phyloP scores from a whole-genome alignment of 1,140 invertebrate species.

The Lamellibrachia luymesi region DNA sequence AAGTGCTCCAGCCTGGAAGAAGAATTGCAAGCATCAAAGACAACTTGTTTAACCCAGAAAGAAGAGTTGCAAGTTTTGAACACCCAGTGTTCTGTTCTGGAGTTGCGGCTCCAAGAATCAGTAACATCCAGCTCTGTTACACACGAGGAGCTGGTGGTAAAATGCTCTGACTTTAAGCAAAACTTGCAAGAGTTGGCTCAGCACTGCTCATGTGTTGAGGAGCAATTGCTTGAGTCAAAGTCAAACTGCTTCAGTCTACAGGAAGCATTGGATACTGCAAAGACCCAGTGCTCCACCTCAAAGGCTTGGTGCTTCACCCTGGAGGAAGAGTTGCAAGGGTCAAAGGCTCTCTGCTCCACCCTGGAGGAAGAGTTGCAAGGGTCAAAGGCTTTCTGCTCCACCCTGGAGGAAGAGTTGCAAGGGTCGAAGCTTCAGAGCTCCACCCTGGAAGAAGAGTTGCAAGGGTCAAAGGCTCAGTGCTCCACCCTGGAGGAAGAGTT shows the following conservation, averaged over 20 bases:
- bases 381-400: too few species aligned
- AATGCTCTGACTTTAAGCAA: background rate
- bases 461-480: too few species aligned
- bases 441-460: too few species aligned
- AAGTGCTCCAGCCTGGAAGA: background rate
- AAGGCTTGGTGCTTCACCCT: background rate
- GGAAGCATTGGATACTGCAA: background rate
- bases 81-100: background rate
- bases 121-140: background rate
- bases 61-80: background rate
- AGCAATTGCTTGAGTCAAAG: background rate
- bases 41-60: background rate
- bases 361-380: background rate
- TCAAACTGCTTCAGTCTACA: background rate
- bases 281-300: background rate
- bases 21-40: background rate
- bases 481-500: too few species aligned
- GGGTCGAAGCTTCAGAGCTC: too few species aligned
- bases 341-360: background rate
- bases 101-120: background rate
- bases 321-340: background rate
- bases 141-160: background rate
- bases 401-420: too few species aligned
- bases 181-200: background rate
- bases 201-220: background rate